Conservation (phyloP, 1,140 invertebrate species). For the Nasonia vitripennis region DNA sequence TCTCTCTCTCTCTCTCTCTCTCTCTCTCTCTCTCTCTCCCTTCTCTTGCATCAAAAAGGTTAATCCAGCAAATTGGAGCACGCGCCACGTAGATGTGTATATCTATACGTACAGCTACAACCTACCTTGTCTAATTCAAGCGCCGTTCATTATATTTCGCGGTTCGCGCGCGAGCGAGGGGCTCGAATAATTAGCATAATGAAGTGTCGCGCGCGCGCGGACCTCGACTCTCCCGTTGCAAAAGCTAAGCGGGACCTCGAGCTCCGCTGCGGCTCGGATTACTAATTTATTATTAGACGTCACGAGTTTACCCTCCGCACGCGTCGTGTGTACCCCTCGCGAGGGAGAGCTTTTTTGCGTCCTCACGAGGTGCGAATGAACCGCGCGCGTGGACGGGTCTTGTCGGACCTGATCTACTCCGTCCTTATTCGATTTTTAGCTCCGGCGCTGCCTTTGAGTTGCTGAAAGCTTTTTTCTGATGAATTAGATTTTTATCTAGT, state of each 20-base stretch:
- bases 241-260: conserved; percentile 49
- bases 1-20: neutral
- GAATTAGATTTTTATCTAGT: neutral
- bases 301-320: conserved; percentile 53
- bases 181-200: conserved; percentile 69
- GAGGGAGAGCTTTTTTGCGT: neutral
- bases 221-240: conserved; percentile 57
- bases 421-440: conserved; percentile 9
- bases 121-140: conserved; percentile 4
- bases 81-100: neutral
- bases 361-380: neutral
- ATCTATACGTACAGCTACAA: neutral
- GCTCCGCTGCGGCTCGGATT: conserved; percentile 50
- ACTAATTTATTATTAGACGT: conserved; percentile 61
- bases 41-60: neutral
- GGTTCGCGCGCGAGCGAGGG: conserved; percentile 47
- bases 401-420: neutral
- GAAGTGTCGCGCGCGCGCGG: conserved; percentile 53
- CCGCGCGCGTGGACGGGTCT: neutral
- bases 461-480: neutral
- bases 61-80: conserved; percentile 17
- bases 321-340: neutral
- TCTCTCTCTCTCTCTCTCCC: neutral
- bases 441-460: neutral
- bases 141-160: conserved; percentile 48